These are phyloP conservation scores for Coreoperca whiteheadi DNA, from an alignment of 2,113 vertebrate genomes.

Conservation along the genomic window DNA sequence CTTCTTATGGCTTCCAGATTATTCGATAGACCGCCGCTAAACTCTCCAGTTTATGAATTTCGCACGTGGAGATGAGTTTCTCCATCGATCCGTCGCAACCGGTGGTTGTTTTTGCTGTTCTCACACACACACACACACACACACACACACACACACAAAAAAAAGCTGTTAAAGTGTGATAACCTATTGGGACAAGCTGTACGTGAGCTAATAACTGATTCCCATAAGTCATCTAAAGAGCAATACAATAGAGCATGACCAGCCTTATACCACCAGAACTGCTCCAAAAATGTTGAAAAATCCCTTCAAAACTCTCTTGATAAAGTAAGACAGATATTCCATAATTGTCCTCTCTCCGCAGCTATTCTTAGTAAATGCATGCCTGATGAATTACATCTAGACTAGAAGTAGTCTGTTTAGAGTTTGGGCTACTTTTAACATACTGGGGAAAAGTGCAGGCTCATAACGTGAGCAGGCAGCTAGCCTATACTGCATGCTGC, in stretches of 20 bases:
- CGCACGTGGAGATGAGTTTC: constrained; percentile 45
- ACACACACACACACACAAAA: too few species aligned
- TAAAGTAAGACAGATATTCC: constrained; percentile 19
- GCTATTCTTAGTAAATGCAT: constrained; percentile 49
- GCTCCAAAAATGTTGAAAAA: constrained; percentile 27
- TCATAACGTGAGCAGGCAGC: constrained; percentile 73
- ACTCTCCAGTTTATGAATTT: constrained; percentile 48
- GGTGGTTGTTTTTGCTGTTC: constrained; percentile 53
- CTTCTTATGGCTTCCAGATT: constrained; percentile 68
- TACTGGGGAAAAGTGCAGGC: constrained; percentile 59
- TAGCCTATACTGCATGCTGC: constrained; percentile 43
- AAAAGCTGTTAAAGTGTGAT: not conserved
- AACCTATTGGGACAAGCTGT: constrained; percentile 33
- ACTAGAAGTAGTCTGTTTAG: constrained; percentile 50
- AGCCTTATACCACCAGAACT: not conserved
- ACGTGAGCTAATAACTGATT: constrained; percentile 42
- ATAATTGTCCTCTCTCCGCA: not conserved
- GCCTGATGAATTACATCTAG: constrained; percentile 41
- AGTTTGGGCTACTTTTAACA: constrained; percentile 54
- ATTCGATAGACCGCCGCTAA: constrained; percentile 62
- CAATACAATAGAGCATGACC: constrained; percentile 40
- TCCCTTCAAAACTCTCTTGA: not conserved
- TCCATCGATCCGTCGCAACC: constrained; percentile 71
- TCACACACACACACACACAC: too few species aligned
- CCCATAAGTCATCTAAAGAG: constrained; percentile 60